Percentiles rank a stretch among this genome's conserved stretches.
phyloP scores from a whole-genome alignment of 1,140 invertebrate species.

The Neotoxoptera formosana region DNA sequence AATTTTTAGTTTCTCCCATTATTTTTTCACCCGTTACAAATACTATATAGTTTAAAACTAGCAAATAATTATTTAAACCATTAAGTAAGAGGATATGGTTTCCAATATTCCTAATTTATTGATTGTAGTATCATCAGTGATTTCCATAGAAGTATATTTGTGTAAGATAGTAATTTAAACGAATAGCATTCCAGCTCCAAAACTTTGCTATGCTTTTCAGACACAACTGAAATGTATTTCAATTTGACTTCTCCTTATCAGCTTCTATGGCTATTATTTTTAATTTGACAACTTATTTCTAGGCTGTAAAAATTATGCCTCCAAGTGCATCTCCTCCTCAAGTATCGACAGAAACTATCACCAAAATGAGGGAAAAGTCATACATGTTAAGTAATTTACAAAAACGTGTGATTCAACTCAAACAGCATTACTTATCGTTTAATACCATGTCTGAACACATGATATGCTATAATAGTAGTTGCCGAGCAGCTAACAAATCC shows the following conservation, averaged over 20 bases:
- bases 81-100: neutral
- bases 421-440: constrained; percentile 48
- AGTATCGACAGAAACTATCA: neutral
- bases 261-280: neutral
- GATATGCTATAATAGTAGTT: constrained; percentile 55
- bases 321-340: neutral
- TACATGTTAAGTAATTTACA: constrained; percentile 14
- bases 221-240: neutral
- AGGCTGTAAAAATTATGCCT: neutral
- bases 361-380: constrained; percentile 26
- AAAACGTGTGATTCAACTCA: constrained; percentile 43
- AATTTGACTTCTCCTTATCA: neutral
- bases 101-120: neutral
- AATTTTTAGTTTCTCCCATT: neutral
- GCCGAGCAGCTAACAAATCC: constrained; percentile 48
- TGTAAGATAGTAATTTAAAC: neutral
- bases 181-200: neutral
- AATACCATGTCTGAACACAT: constrained; percentile 51
- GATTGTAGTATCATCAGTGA: neutral
- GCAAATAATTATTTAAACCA: neutral
- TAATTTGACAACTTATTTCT: neutral
- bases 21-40: neutral
- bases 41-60: neutral
- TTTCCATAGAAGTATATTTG: neutral
- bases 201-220: neutral